phyloP scores from a whole-genome alignment of 1,140 invertebrate species.

The Archivesica marissinica region DNA sequence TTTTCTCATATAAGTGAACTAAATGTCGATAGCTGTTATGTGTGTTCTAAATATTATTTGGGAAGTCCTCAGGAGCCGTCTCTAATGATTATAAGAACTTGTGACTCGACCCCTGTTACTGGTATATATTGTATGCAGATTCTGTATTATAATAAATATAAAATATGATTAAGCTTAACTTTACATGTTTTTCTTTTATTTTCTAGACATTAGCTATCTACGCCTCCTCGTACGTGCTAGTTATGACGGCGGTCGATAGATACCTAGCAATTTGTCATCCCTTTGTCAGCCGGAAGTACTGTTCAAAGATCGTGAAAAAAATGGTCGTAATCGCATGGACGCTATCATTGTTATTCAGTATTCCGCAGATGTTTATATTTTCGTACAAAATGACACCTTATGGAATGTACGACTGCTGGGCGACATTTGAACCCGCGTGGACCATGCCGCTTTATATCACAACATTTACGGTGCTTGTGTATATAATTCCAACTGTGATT shows the following conservation, averaged over 20 bases:
- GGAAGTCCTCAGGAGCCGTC: no score
- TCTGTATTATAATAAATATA: background rate
- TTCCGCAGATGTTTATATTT: constrained; percentile 87
- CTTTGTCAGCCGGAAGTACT: constrained; percentile 79
- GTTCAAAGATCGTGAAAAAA: constrained; percentile 69
- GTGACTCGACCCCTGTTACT: background rate
- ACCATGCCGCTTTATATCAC: constrained; percentile 68
- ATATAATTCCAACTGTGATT: constrained; percentile 69
- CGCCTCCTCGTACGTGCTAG: constrained; percentile 97
- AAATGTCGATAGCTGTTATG: no score
- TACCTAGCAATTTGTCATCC: constrained; percentile 91
- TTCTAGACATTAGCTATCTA: constrained; percentile 93
- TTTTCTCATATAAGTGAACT: no score
- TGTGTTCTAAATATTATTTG: no score
- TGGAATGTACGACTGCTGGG: constrained; percentile 87
- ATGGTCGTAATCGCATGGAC: constrained; percentile 87
- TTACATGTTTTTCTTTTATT: background rate
- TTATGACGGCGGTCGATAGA: constrained; percentile 96
- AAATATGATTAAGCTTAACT: background rate
- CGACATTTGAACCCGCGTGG: constrained; percentile 85
- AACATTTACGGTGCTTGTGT: constrained; percentile 69
- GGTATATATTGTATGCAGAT: no score
- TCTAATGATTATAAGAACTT: background rate
- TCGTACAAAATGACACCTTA: constrained; percentile 56
- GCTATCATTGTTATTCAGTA: constrained; percentile 86